phyloP scores from a whole-genome alignment of 2,113 vertebrate species.

The Irena cyanogastra region DNA sequence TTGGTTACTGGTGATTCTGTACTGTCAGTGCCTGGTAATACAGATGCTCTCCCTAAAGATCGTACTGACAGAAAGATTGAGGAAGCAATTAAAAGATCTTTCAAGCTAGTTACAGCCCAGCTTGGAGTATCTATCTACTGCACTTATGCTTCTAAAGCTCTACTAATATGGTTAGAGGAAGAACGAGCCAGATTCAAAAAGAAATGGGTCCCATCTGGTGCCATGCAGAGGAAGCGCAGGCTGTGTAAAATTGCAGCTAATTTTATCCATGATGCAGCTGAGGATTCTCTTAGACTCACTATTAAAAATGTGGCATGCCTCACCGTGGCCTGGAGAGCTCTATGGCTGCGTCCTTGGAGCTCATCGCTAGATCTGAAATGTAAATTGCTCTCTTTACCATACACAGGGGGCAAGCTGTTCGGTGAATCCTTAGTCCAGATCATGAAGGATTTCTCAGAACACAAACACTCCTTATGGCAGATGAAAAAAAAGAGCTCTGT shows the following conservation, averaged over 20 bases:
- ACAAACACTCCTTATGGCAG: background rate
- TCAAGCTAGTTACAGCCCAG: slow-evolving; percentile 43
- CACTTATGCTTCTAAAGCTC: slow-evolving; percentile 16
- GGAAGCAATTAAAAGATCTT: slow-evolving; percentile 54
- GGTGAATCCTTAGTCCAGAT: slow-evolving; percentile 19
- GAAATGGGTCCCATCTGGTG: slow-evolving; percentile 6
- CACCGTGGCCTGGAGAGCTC: slow-evolving; percentile 41
- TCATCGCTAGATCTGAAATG: background rate
- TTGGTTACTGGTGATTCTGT: background rate
- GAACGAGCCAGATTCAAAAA: background rate
- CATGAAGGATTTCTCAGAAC: slow-evolving; percentile 13
- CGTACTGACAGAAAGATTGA: slow-evolving; percentile 47
- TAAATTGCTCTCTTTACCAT: slow-evolving; percentile 27
- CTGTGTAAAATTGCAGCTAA: slow-evolving; percentile 36
- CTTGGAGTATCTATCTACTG: slow-evolving; percentile 58
- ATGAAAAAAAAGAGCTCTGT: background rate
- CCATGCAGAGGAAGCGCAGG: background rate
- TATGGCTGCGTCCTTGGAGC: slow-evolving; percentile 35
- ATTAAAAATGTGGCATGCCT: slow-evolving; percentile 48
- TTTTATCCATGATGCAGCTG: slow-evolving; percentile 63
- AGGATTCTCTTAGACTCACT: slow-evolving; percentile 52
- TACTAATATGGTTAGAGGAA: slow-evolving; percentile 44
- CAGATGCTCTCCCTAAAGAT: background rate
- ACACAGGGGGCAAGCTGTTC: slow-evolving; percentile 35
- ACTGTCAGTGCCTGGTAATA: background rate